These are phyloP conservation scores for Urosaurus nigricauda DNA, from an alignment of 2,797 vertebrate genomes.

Conservation along the genomic window DNA sequence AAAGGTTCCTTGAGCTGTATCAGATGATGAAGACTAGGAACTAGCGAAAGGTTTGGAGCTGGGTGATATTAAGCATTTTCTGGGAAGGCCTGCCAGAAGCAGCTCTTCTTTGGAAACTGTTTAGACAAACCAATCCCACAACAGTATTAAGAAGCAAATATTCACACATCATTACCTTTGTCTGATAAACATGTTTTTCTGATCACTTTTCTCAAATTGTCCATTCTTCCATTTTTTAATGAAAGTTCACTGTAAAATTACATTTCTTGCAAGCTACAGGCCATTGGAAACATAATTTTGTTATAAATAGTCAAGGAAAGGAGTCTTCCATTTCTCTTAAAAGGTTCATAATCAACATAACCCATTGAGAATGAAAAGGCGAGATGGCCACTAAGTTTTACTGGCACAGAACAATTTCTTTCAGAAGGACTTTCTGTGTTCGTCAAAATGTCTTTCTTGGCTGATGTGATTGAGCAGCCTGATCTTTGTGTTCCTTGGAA, in stretches of 20 bases:
- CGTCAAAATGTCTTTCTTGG: slow-evolving; percentile 54
- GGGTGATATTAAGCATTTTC: no score
- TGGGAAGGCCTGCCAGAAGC: no score
- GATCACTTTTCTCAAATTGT: slow-evolving; percentile 60
- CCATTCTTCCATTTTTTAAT: slow-evolving; percentile 63
- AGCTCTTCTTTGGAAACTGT: neutral
- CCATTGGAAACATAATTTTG: slow-evolving; percentile 39
- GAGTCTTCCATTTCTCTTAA: slow-evolving; percentile 30
- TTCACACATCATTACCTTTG: slow-evolving; percentile 68
- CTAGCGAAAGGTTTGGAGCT: no score
- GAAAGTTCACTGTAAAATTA: slow-evolving; percentile 52
- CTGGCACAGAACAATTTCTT: slow-evolving; percentile 56
- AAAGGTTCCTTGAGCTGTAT: no score
- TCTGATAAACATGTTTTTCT: slow-evolving; percentile 65
- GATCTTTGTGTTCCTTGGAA: slow-evolving; percentile 39
- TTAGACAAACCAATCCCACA: neutral
- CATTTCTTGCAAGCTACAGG: slow-evolving; percentile 38
- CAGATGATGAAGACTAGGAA: no score
- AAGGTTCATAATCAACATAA: slow-evolving; percentile 65
- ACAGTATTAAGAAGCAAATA: slow-evolving; percentile 62
- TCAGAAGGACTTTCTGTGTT: slow-evolving; percentile 54
- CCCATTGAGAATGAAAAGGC: slow-evolving; percentile 52
- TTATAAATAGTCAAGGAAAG: slow-evolving; percentile 21
- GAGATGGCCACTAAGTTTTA: slow-evolving; percentile 39
- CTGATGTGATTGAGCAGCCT: slow-evolving; percentile 13